These are phyloP conservation scores for Empidonax traillii DNA, from an alignment of 2,113 vertebrate species.

Conservation along the genomic window DNA sequence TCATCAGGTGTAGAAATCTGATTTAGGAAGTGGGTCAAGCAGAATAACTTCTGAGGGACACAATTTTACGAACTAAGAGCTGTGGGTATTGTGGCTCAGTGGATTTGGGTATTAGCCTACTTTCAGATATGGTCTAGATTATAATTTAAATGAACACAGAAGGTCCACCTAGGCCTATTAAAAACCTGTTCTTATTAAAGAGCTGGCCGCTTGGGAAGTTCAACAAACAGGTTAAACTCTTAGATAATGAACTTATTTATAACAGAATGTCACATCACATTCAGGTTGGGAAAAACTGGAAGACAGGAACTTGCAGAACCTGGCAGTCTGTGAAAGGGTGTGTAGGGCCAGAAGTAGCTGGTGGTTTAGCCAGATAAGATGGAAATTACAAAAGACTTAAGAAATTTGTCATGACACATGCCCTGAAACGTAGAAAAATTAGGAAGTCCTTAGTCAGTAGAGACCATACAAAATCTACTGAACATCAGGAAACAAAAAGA, in stretches of 20 bases:
- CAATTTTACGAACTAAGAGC: conserved; percentile 24
- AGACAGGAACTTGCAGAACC: background rate
- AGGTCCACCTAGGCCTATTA: background rate
- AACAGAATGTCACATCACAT: background rate
- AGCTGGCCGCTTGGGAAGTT: conserved; percentile 4
- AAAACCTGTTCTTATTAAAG: conserved; percentile 1
- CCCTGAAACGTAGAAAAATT: background rate
- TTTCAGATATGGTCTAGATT: background rate
- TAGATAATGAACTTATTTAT: background rate
- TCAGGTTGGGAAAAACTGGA: background rate
- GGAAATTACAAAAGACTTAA: background rate
- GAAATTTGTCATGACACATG: background rate
- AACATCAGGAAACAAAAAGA: background rate
- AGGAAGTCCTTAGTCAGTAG: background rate
- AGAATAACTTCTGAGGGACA: conserved; percentile 12
- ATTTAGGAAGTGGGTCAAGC: conserved; percentile 10
- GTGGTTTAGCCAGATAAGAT: background rate
- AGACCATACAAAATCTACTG: background rate
- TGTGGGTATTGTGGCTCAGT: conserved; percentile 12
- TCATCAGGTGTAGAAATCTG: background rate
- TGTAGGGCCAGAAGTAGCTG: background rate
- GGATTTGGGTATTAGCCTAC: conserved; percentile 14
- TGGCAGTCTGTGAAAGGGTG: background rate
- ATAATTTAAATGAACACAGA: background rate
- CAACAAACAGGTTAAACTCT: conserved; percentile 18